Evolutionary conservation across 2,888 invertebrate genomes (phyloP).

Genomic region (Hirtodrosophila duncani): DNA sequence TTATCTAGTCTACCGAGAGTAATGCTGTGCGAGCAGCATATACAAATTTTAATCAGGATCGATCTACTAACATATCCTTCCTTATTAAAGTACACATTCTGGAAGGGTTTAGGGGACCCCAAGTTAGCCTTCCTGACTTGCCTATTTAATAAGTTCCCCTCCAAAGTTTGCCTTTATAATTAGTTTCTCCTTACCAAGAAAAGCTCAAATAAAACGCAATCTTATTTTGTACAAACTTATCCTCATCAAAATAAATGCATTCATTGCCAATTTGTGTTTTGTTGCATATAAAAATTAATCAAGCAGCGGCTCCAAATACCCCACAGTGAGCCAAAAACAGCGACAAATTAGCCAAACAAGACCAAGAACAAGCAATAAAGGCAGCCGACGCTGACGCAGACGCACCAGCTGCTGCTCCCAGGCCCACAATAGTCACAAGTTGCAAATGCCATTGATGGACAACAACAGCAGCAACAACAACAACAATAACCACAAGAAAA

Average conservation of each 20-base stretch:
- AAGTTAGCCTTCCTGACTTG: too few species aligned
- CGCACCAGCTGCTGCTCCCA: not conserved
- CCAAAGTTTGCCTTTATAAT: too few species aligned
- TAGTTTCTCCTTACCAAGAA: too few species aligned
- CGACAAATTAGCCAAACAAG: constrained; percentile 46
- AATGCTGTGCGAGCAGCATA: too few species aligned
- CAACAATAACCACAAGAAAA: constrained; percentile 16
- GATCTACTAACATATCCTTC: too few species aligned
- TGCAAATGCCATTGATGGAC: constrained; percentile 51
- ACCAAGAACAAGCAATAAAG: constrained; percentile 42
- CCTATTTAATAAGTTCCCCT: too few species aligned
- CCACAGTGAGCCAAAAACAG: constrained; percentile 23
- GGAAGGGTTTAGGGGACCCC: too few species aligned
- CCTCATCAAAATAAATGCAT: constrained; percentile 28
- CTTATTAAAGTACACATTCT: too few species aligned
- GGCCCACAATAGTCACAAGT: constrained; percentile 43
- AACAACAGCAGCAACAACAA: not conserved
- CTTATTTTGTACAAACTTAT: not conserved
- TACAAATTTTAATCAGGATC: too few species aligned
- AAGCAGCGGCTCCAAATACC: constrained; percentile 13
- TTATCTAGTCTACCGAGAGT: too few species aligned
- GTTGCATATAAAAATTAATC: constrained; percentile 37
- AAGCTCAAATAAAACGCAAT: too few species aligned
- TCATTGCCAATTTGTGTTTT: constrained; percentile 32
- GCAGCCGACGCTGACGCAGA: constrained; percentile 1